These are phyloP conservation scores for Mus musculus DNA, from an alignment of 2,113 vertebrate species.

Conservation along the genomic window DNA sequence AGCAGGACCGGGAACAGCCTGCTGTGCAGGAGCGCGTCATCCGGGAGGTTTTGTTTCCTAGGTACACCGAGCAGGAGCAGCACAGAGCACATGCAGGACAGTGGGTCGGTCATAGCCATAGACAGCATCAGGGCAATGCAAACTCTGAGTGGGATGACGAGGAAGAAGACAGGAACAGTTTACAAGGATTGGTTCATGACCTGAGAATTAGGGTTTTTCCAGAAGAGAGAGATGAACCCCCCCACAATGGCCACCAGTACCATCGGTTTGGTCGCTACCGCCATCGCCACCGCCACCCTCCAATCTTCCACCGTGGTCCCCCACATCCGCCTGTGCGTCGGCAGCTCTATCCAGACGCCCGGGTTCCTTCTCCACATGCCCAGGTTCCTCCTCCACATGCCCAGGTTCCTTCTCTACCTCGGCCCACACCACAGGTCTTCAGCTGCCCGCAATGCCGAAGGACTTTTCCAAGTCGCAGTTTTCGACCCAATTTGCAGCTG, in stretches of 20 bases:
- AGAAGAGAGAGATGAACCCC: fast-evolving
- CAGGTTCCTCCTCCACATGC: too few species aligned
- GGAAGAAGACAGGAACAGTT: background rate
- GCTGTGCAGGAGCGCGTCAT: background rate
- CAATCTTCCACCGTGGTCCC: background rate
- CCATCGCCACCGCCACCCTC: background rate
- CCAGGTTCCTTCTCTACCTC: background rate
- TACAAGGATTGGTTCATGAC: background rate
- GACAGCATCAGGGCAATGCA: background rate
- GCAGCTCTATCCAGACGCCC: fast-evolving
- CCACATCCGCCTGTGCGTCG: background rate
- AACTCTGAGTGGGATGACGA: background rate
- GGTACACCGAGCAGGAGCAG: background rate
- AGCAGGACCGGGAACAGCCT: background rate
- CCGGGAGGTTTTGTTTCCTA: background rate
- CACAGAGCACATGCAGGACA: fast-evolving
- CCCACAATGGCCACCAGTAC: background rate
- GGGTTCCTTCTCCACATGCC: background rate
- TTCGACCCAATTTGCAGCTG: slow-evolving; percentile 80
- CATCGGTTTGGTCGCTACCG: background rate
- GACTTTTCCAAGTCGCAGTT: slow-evolving; percentile 70
- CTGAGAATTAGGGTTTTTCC: background rate
- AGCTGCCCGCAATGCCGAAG: slow-evolving; percentile 81
- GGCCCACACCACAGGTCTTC: slow-evolving; percentile 46
- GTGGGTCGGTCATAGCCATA: background rate